Evolutionary conservation across 2,888 invertebrate species (phyloP), one percentile per base, ranked within the genome.

Genomic region (Nemoura dubitans): DNA sequence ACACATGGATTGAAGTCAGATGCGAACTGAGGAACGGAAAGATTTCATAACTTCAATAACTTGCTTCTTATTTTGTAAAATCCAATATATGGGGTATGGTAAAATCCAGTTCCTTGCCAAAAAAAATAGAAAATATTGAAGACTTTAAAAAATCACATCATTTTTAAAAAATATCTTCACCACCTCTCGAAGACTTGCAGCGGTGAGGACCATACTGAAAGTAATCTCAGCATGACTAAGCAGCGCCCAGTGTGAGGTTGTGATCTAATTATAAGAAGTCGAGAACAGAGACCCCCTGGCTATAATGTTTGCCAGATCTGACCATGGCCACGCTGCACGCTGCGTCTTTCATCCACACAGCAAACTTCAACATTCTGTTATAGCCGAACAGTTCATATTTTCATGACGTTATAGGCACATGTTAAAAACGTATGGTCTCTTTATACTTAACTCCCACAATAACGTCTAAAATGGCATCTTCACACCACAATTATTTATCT

Each of bases 231-330:
- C 59, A 59, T 59, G 59, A 59, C 59, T 59, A 59, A 59, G 59
- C 59, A 59, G 59, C 59, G 14, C 21, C 10, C 21, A 59, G 59
- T 59, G 59, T 59, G 59, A 59, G 59, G 10, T 59, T 59, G 59
- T 21, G 59, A 59, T 59, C 59, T 59, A 59, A 59, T 59, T 59
- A 59, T 59, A 59, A 59, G 59, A 59, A 59, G 59, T 59, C 59
- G 59, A 59, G 59, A 59, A 59, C 59, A 59, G 59, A 59, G 59
- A 59, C 59, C 59, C 59, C 59, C 59, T 59, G 59, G 59, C 59
- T 59, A 59, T 59, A 59, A 59, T 59, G 59, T 59, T 59, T 59
- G 59, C 59, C 59, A 59, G 59, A 59, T 59, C 59, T 59, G 59
- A 59, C 59, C 59, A 59, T 59, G 59, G 59, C 59, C 59, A 59